phyloP scores from a whole-genome alignment of 2,888 invertebrate genomes.

The Drosophila robusta region DNA sequence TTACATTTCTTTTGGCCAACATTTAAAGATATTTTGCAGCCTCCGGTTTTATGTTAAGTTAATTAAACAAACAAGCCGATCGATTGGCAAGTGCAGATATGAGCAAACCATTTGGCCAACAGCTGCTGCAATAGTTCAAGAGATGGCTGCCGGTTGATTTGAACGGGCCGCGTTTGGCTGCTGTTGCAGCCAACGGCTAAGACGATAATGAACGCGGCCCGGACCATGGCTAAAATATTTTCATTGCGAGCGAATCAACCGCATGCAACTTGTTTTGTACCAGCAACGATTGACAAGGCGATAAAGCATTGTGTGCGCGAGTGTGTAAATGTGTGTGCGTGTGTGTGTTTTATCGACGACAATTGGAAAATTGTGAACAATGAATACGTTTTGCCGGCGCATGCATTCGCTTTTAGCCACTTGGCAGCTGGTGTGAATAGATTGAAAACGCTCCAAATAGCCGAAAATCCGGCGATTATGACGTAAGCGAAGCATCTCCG shows the following conservation, averaged over 20 bases:
- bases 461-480: conserved; percentile 40
- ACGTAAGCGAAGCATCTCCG: conserved; percentile 47
- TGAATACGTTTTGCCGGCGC: conserved; percentile 56
- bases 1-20: conserved; percentile 18
- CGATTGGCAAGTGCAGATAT: conserved; percentile 65
- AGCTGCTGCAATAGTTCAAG: conserved; percentile 37
- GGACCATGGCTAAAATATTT: conserved; percentile 34
- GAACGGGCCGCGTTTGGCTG: conserved; percentile 15
- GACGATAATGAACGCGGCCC: conserved; percentile 58
- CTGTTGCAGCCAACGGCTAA: conserved; percentile 19
- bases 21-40: conserved; percentile 28
- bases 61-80: conserved; percentile 66
- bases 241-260: conserved; percentile 1
- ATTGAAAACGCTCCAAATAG: conserved; percentile 3
- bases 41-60: conserved; percentile 37
- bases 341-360: conserved; percentile 64
- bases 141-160: conserved; percentile 70
- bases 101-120: conserved; percentile 48
- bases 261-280: conserved; percentile 68
- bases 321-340: conserved; percentile 22
- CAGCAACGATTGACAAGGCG: conserved; percentile 63
- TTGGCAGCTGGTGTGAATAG: conserved; percentile 53
- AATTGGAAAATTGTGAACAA: conserved; percentile 77
- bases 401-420: conserved; percentile 33
- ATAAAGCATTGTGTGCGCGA: conserved; percentile 43